Base-by-base conservation (phyloP, 2,888 invertebrate genomes). In the Apamea anceps region DNA sequence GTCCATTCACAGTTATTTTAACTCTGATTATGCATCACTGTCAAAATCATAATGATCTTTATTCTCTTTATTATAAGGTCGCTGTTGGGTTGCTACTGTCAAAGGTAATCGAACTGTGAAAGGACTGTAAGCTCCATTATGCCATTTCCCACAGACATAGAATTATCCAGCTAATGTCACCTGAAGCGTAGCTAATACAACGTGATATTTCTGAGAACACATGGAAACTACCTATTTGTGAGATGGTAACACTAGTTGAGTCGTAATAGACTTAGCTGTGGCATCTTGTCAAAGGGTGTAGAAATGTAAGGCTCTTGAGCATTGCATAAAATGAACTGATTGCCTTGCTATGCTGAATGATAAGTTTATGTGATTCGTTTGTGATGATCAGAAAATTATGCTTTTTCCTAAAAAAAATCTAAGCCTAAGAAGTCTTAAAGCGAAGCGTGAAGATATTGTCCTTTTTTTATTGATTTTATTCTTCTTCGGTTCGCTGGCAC, bases 111-210 rank as follows among this genome's bases (percentile, higher is more conserved):
- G 21, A 54, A 54, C 21, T 54, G 54, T 21, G 2, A 8, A 54
- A 54, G 8, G 21, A 54, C 7, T 54, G 51, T 21, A 28, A 71
- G 21, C 42, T 51, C 18, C 37, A 71, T 57, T 15, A 57, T 32
- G 7, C 8, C 13, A 75, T n/a, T 1, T 76, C 32, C 13, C 5
- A n/a, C n/a, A 48, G n/a, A 60, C 66, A 32, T 54, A 37, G 75
- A 45, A 75, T 8, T 45, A 45, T 45, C 48, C 25, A 25, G 45
- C 42, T 28, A 74, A 82, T 74, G 48, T 42, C 25, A 54, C 25
- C 65, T 63, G 45, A 82, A 74, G 76, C 77, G 71, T 32, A 37
- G 15, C 21, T 73, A 73, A 81, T 37, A 74, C 37, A 74, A 37
- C 0, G 45, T 21, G 75, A 28, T 57, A 7, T 76, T 60, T 62